Percentiles rank a stretch among this genome's conserved stretches.
Evolutionary conservation across 53 echinoderm and acorn worm species (phyloP).

Genomic region (Arbacia lixula): DNA sequence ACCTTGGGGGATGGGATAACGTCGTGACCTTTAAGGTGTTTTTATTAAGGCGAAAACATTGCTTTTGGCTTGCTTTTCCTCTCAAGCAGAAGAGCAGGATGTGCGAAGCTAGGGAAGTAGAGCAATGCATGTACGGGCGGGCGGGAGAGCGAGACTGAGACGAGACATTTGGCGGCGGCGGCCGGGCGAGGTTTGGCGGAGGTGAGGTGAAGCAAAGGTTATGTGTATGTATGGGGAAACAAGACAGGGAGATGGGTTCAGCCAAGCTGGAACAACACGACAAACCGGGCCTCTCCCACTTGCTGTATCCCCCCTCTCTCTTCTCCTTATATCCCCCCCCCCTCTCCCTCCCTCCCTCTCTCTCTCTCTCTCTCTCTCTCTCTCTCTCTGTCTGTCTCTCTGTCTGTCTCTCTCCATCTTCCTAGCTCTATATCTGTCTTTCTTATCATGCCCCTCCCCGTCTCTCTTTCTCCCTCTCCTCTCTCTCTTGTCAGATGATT

Average conservation of each 20-base stretch:
- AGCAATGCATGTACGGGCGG: conserved; percentile 36
- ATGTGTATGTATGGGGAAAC: no score
- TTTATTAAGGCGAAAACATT: conserved; percentile 25
- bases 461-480: conserved; percentile 5
- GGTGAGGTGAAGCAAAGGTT: no score
- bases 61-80: conserved; percentile 41
- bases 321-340: neutral
- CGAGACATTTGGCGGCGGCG: no score
- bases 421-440: neutral
- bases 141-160: no score
- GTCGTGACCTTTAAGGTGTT: conserved; percentile 38
- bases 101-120: conserved; percentile 2
- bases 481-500: no score
- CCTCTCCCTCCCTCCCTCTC: neutral
- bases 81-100: conserved; percentile 20
- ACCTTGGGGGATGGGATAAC: neutral
- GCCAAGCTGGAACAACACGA: no score
- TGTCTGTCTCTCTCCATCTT: neutral
- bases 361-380: conserved; percentile 25
- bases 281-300: no score
- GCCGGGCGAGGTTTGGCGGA: no score
- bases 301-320: neutral
- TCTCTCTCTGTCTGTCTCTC: neutral
- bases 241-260: no score
- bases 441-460: neutral